Evolutionary conservation across 92 coral and sea anemone genomes (phyloP).

Genomic region (Heteractis magnifica): DNA sequence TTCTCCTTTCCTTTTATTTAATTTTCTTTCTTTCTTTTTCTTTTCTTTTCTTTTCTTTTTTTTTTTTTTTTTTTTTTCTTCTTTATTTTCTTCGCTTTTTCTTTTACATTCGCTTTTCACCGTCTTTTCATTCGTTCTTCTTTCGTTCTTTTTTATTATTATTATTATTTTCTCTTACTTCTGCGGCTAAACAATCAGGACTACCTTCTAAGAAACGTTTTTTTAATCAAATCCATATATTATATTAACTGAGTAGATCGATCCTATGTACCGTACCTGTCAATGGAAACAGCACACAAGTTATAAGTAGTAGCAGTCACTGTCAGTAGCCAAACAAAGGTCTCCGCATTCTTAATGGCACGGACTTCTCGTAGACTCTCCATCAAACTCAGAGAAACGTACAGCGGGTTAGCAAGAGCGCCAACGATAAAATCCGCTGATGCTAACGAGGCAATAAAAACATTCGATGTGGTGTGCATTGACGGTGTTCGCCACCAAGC

Average conservation of each 20-base stretch:
- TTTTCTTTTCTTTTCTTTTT: neutral
- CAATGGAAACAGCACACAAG: slow-evolving; percentile 12
- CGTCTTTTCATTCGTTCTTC: too few relatives aligned
- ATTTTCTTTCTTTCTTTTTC: neutral
- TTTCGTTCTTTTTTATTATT: too few relatives aligned
- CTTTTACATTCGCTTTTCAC: too few relatives aligned
- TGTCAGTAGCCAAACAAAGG: slow-evolving; percentile 14
- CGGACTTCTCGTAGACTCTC: slow-evolving; percentile 8
- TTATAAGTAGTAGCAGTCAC: slow-evolving; percentile 13
- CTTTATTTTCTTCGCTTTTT: neutral
- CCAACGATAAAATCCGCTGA: slow-evolving; percentile 12
- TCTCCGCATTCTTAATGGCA: slow-evolving; percentile 7
- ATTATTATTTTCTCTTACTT: too few relatives aligned
- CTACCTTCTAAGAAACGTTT: neutral
- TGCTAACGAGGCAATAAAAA: slow-evolving; percentile 7
- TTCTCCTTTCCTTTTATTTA: neutral
- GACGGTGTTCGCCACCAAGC: slow-evolving; percentile 1
- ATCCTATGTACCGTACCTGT: neutral
- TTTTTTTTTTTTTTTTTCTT: neutral
- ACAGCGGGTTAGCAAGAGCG: neutral
- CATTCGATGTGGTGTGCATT: neutral
- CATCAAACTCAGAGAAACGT: slow-evolving; percentile 1
- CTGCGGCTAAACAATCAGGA: neutral
- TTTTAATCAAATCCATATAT: neutral
- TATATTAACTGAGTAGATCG: neutral